Conservation (phyloP, 2,797 vertebrate species). For the Diplodus sargus region DNA sequence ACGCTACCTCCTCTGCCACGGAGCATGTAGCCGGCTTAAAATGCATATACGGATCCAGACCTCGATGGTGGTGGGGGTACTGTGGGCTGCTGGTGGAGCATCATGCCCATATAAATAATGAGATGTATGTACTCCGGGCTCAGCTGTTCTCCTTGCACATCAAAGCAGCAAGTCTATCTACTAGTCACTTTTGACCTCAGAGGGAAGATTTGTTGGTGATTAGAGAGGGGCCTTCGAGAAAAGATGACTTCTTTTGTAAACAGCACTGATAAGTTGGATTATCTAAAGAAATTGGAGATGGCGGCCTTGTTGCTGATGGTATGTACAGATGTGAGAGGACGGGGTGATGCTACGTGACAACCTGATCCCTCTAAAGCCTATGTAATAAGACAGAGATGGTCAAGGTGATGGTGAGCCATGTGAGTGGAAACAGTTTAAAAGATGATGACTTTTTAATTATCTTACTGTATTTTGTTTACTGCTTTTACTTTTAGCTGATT, state of each 20-base stretch:
- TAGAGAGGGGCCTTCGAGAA: slow-evolving; percentile 55
- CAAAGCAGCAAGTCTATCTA: slow-evolving; percentile 74
- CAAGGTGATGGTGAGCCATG: slow-evolving; percentile 2
- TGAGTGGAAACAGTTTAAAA: background rate
- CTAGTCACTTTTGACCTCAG: slow-evolving; percentile 72
- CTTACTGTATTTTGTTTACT: background rate
- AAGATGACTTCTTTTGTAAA: slow-evolving; percentile 32
- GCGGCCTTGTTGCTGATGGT: slow-evolving; percentile 49
- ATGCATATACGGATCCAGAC: slow-evolving; percentile 18
- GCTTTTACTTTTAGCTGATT: background rate
- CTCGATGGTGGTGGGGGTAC: slow-evolving; percentile 7
- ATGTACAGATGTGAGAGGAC: slow-evolving; percentile 62
- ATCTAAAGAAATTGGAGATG: slow-evolving; percentile 59
- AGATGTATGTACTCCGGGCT: slow-evolving; percentile 76
- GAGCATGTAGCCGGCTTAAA: no score
- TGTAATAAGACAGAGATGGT: background rate
- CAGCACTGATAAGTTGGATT: slow-evolving; percentile 52
- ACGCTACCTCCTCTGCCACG: no score
- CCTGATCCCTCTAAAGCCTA: slow-evolving; percentile 33
- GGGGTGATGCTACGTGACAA: slow-evolving; percentile 41
- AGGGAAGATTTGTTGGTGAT: slow-evolving; percentile 79
- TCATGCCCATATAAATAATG: slow-evolving; percentile 77
- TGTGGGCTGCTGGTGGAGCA: slow-evolving; percentile 46
- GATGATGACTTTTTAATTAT: background rate
- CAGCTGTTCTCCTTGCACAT: slow-evolving; percentile 77